These are phyloP conservation scores for Stomatorhinus ivindoensis DNA, from an alignment of 2,113 vertebrate genomes.

Conservation along the genomic window DNA sequence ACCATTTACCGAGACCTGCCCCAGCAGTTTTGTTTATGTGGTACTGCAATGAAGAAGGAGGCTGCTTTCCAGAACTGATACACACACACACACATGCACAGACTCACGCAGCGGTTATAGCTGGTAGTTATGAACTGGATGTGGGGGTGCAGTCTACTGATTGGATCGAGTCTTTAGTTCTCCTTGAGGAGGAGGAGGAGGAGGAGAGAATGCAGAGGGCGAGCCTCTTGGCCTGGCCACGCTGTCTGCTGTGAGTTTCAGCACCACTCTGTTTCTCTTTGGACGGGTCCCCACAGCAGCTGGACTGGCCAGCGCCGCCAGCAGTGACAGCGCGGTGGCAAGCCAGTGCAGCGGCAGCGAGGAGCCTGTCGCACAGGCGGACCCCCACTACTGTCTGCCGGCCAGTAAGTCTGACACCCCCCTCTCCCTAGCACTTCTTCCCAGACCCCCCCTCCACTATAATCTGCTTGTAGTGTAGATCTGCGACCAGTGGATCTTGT, in stretches of 20 bases:
- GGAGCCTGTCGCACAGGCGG: constrained; percentile 34
- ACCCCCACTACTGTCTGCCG: constrained; percentile 35
- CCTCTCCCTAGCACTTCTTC: constrained; percentile 37
- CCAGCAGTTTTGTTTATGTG: not conserved
- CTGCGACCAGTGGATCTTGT: not conserved
- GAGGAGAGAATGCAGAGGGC: not conserved
- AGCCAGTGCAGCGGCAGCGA: constrained; percentile 48
- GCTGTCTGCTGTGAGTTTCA: constrained; percentile 6
- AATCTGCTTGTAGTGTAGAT: not conserved
- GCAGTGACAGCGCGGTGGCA: constrained; percentile 47
- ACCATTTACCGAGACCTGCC: too few relatives aligned
- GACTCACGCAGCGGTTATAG: not conserved
- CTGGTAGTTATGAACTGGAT: not conserved
- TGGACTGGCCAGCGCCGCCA: constrained; percentile 39
- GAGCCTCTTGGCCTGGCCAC: too few relatives aligned
- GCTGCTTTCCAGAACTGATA: not conserved
- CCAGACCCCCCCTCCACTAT: not conserved
- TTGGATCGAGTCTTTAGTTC: not conserved
- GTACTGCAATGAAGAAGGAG: not conserved
- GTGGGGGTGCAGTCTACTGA: not conserved
- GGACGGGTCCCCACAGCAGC: constrained; percentile 32
- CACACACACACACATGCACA: not conserved
- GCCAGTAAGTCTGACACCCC: constrained; percentile 47
- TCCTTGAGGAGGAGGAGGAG: not conserved
- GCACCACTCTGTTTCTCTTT: constrained; percentile 23